Evolutionary conservation across 2,888 invertebrate species (phyloP), one percentile per base, ranked within the genome.

Genomic region (Apocheima hispidaria): DNA sequence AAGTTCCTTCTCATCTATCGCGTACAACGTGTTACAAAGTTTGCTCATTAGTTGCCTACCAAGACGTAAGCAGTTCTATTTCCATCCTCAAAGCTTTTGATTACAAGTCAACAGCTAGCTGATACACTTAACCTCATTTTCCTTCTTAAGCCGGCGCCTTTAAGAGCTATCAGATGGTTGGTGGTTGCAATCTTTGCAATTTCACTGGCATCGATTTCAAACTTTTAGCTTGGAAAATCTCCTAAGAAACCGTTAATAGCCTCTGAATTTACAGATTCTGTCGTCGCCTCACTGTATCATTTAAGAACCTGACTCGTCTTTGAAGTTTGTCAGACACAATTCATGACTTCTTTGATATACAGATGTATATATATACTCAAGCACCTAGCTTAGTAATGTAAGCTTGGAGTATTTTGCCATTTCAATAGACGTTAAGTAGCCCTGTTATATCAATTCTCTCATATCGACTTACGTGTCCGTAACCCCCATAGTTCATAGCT

Each of bases 391-490:
- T 4, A 10, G 28, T 9, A 30, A 2, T 30, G 23, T 4, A 6
- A 23, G 23, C 23, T 23, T 0, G 4, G 23, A 10, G 30, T 12
- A 30, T 12, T 30, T 5, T 30, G 9, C 3, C 1, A 10, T 30
- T 14, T 35, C 14, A 10, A 2, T n/a, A n/a, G 10, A 2, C 3
- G 9, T 9, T 59, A 59, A 57, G 59, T 72, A 66, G 62, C 72
- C 75, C 76, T 72, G 75, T 81, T 75, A 72, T 69, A 73, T 72
- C 62, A 73, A 70, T 70, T 79, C 82, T 80, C 82, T 84, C 73
- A 82, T 81, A 77, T 73, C 79, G 82, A 83, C 85, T 86, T 83
- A 74, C 77, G 77, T 44, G 79, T 80, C 83, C 78, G 74, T 81
- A n/a, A n/a, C n/a, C n/a, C 5, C 9, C 83, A 81, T 1, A 35